Base-by-base conservation (phyloP, 2,888 invertebrate genomes). In the Plusia festucae region DNA sequence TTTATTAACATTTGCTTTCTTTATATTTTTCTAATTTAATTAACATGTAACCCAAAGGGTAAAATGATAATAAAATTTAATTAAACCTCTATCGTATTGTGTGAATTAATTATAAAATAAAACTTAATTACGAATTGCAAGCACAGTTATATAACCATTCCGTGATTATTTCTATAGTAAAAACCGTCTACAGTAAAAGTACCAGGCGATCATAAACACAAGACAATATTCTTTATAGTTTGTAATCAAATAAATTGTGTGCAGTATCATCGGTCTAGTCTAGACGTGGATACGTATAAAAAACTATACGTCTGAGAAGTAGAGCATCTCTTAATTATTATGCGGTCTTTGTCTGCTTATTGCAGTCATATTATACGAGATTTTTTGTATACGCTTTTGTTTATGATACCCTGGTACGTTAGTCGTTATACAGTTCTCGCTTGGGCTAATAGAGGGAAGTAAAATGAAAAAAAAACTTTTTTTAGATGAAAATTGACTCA, bases 241-340 rank as follows among this genome's bases (percentile, higher is more conserved):
- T 20, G 22, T 22, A 60, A 75, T 71, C 53, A 71, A 72, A 74
- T 63, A 51, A 67, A 64, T 70, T 67, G 55, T 59, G 57, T 59
- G 27, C 30, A 30, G 52, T 52, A 60, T 58, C 24, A 52, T 52
- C 54, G 24, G 22, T 60, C 16, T n/a, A 69, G 11, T 60, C n/a
- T n/a, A 69, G 64, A 20, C 20, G 61, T 11, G 59, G 22, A 46
- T 44, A n/a, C n/a, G n/a, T n/a, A n/a, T n/a, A n/a, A 32, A 51
- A 53, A 4, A 32, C 49, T 40, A 18, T 32, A 52, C 2, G 20
- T 65, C 60, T 73, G 52, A 58, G 65, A 73, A 72, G 65, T 69
- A n/a, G 58, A 73, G 49, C 69, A 65, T 55, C 52, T 58, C 52
- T 49, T 55, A 54, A 57, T 73, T 60, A 34, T 56, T 62, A 53